Percentiles rank a stretch among this genome's conserved stretches.
phyloP scores from a whole-genome alignment of 2,888 invertebrate species.

The Cryptus armator region DNA sequence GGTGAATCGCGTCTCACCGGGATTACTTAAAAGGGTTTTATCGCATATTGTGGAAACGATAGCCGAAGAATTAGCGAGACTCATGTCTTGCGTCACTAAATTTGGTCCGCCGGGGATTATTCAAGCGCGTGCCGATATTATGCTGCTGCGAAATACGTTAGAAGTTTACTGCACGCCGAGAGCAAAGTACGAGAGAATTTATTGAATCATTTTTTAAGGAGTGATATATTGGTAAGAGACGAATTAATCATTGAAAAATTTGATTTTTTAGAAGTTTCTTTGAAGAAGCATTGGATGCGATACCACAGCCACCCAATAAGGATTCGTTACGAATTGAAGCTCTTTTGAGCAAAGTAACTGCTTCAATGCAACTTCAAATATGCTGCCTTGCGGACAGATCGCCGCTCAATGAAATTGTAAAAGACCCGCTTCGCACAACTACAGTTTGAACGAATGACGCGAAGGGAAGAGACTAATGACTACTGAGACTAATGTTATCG shows the following conservation, averaged over 20 bases:
- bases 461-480: neutral
- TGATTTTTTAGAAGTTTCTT: slow-evolving; percentile 89
- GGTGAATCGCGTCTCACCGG: slow-evolving; percentile 93
- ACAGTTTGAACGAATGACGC: slow-evolving; percentile 68
- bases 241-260: neutral
- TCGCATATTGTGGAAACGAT: slow-evolving; percentile 95
- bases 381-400: slow-evolving; percentile 78
- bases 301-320: slow-evolving; percentile 89
- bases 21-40: slow-evolving; percentile 90
- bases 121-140: slow-evolving; percentile 93
- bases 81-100: slow-evolving; percentile 92
- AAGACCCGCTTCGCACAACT: slow-evolving; percentile 71
- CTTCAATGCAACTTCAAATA: slow-evolving; percentile 82
- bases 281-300: slow-evolving; percentile 92
- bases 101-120: slow-evolving; percentile 90
- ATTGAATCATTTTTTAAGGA: neutral
- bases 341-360: slow-evolving; percentile 79
- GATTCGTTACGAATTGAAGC: slow-evolving; percentile 83
- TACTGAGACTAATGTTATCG: slow-evolving; percentile 1
- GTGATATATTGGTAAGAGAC: neutral
- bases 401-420: slow-evolving; percentile 32
- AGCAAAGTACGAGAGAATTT: slow-evolving; percentile 87
- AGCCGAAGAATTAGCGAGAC: slow-evolving; percentile 95
- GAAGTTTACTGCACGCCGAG: slow-evolving; percentile 88
- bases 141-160: slow-evolving; percentile 89